These are phyloP conservation scores for Aplochiton taeniatus DNA, from an alignment of 2,797 vertebrate species.

Conservation along the genomic window DNA sequence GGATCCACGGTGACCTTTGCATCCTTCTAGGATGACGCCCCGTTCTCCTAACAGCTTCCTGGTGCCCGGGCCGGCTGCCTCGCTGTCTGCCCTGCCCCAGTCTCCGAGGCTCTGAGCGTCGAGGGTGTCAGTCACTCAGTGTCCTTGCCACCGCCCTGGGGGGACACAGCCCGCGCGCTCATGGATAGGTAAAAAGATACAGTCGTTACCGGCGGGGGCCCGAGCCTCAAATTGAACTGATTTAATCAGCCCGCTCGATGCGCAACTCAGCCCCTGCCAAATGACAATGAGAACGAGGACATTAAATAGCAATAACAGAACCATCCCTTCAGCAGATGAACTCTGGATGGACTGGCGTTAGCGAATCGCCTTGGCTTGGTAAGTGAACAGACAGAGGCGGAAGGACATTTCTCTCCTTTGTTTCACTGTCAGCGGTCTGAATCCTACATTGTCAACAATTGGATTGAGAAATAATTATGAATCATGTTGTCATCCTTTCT, in stretches of 20 bases:
- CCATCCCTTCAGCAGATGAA: slow-evolving; percentile 39
- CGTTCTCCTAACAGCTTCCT: slow-evolving; percentile 53
- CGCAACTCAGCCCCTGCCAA: slow-evolving; percentile 61
- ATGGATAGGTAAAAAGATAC: slow-evolving; percentile 62
- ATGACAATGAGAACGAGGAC: slow-evolving; percentile 64
- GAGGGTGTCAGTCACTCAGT: slow-evolving; percentile 44
- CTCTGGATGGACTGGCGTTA: slow-evolving; percentile 34
- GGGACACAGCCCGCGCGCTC: slow-evolving; percentile 36
- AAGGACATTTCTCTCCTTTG: slow-evolving; percentile 16
- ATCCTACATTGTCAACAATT: not conserved
- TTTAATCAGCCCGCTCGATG: slow-evolving; percentile 62
- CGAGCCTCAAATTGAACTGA: slow-evolving; percentile 55
- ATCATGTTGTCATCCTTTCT: not conserved
- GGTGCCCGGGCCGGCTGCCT: slow-evolving; percentile 51
- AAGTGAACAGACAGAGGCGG: slow-evolving; percentile 22
- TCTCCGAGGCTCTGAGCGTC: slow-evolving; percentile 45
- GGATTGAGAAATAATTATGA: slow-evolving; percentile 44
- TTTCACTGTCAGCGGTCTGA: slow-evolving; percentile 21
- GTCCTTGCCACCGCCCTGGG: slow-evolving; percentile 57
- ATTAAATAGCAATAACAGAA: slow-evolving; percentile 57
- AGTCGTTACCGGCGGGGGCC: slow-evolving; percentile 30
- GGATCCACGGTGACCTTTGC: slow-evolving; percentile 23
- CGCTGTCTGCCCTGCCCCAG: slow-evolving; percentile 52
- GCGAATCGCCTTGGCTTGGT: slow-evolving; percentile 16
- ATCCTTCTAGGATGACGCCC: slow-evolving; percentile 51